Percentiles rank a stretch among this genome's conserved stretches.
phyloP scores from a whole-genome alignment of 2,888 invertebrate genomes.

The Molanna angustata region DNA sequence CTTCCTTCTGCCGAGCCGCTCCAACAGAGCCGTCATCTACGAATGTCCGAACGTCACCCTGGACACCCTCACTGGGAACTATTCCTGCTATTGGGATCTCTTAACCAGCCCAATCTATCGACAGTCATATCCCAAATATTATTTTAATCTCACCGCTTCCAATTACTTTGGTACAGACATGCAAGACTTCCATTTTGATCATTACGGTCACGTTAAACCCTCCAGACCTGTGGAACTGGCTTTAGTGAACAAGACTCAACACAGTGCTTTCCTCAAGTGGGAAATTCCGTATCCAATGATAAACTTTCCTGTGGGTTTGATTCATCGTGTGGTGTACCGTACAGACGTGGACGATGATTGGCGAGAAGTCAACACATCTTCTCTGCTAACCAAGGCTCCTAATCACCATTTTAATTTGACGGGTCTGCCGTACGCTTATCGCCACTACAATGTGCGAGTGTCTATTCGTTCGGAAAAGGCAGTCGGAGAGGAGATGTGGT shows the following conservation, averaged over 20 bases:
- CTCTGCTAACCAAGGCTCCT: constrained; percentile 40
- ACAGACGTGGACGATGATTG: constrained; percentile 49
- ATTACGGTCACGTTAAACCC: constrained; percentile 49
- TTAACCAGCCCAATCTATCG: constrained; percentile 55
- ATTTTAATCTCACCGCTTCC: constrained; percentile 50
- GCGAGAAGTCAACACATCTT: constrained; percentile 45
- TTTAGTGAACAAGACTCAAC: constrained; percentile 12
- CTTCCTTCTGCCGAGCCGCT: constrained; percentile 45
- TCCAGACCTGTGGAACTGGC: constrained; percentile 11
- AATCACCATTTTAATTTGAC: constrained; percentile 50
- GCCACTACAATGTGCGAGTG: constrained; percentile 70
- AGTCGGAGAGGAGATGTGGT: constrained; percentile 60
- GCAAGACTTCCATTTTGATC: constrained; percentile 46
- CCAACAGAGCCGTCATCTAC: constrained; percentile 37
- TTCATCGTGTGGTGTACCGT: constrained; percentile 52
- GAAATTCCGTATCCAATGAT: constrained; percentile 46
- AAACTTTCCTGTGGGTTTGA: constrained; percentile 50
- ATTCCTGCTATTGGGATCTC: constrained; percentile 51
- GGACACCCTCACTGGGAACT: constrained; percentile 34
- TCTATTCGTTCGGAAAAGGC: constrained; percentile 59
- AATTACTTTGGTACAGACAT: constrained; percentile 56
- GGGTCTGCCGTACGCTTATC: constrained; percentile 62
- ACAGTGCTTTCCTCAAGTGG: constrained; percentile 46
- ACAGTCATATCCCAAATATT: constrained; percentile 48
- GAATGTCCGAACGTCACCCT: constrained; percentile 23